Base-by-base conservation (phyloP, 2,113 vertebrate genomes). In the Peromyscus maniculatus region DNA sequence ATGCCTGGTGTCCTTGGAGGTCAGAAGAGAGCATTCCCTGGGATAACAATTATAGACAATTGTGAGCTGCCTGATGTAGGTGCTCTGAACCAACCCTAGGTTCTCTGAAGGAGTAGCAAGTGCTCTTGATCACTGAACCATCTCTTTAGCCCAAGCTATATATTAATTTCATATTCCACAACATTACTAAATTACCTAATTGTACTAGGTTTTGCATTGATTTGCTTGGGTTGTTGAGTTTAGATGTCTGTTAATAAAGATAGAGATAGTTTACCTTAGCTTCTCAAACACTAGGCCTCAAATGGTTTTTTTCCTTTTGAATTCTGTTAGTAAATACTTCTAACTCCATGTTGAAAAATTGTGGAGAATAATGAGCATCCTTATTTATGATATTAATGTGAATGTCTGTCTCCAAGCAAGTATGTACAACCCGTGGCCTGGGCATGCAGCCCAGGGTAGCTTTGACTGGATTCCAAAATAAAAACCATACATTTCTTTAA, bases 271-370 rank as follows among this genome's bases (percentile, higher is more conserved):
- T 97, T 90, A 59, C 4, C 33, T 96, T 13, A 78, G 9, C 43
- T 90, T 96, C 95, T 96, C 55, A 94, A 92, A 66, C 87, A 71
- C 33, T 91, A 33, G 69, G 15, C 36, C 28, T 95, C 59, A 92
- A 57, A 90, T 80, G 91, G 21, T 74, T 55, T 9, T 89, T 64
- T 36, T 1, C 11, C 62, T 72, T 36, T 84, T 90, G 69, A 87
- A 87, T 87, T 97, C 7, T 86, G 7, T 91, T 94, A 62, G 36
- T 49, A 69, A 36, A 88, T 77, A 66, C 3, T 36, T 78, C 15
- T 43, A 75, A 24, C 46, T 92, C 31, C 17, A 33, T 89, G 74
- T 80, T 94, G 26, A 95, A 69, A 83, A 87, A 21, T 77, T 66
- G 36, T 82, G 49, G 39, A 74, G 43, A 78, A 64, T 75, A 67